Evolutionary conservation across 1,140 invertebrate genomes (phyloP).

Genomic region (Ostrea denselamellosa): DNA sequence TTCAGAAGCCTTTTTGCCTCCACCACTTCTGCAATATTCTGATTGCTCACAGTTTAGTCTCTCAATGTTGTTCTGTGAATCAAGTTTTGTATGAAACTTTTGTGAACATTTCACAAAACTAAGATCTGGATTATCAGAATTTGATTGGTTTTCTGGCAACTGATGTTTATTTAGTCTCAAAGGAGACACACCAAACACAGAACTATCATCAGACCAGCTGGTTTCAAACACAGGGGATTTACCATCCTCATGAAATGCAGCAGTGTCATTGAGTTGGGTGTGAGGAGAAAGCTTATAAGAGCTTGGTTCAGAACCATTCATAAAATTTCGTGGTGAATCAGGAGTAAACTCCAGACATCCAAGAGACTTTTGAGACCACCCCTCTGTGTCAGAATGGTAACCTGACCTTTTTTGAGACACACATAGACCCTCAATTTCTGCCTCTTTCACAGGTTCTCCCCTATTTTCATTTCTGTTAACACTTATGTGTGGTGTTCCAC

Average conservation of each 20-base stretch:
- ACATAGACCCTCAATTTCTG: background rate
- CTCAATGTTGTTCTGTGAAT: background rate
- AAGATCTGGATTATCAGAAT: background rate
- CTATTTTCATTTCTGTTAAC: background rate
- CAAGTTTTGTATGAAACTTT: background rate
- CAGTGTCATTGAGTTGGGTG: background rate
- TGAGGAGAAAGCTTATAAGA: background rate
- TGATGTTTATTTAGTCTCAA: background rate
- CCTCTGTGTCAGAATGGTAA: background rate
- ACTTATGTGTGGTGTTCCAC: background rate
- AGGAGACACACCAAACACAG: slow-evolving; percentile 9
- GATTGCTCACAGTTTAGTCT: background rate
- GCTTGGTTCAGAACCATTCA: background rate
- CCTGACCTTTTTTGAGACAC: background rate
- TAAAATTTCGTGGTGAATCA: background rate
- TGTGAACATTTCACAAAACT: background rate
- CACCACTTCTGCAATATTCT: background rate
- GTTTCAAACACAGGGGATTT: slow-evolving; percentile 3
- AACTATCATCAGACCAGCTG: slow-evolving; percentile 19
- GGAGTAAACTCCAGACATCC: slow-evolving; percentile 3
- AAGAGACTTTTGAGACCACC: background rate
- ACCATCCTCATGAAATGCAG: background rate
- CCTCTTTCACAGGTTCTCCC: background rate
- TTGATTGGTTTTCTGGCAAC: background rate
- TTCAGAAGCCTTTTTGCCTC: background rate